These are phyloP conservation scores for Pinna nobilis DNA, from an alignment of 1,140 invertebrate species.

Conservation along the genomic window DNA sequence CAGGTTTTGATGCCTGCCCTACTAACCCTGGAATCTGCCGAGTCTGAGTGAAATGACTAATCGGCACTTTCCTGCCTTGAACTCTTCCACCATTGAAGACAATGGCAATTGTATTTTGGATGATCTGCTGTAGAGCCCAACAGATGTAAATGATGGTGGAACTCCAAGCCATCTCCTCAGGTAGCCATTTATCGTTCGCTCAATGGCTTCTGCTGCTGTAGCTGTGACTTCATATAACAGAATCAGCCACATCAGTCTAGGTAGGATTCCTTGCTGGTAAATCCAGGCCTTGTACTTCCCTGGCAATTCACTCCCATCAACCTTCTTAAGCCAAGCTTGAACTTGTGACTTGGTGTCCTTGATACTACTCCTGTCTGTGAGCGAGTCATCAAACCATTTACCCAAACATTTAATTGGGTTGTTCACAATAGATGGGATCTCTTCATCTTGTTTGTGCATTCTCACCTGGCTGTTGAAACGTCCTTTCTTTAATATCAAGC, in stretches of 20 bases:
- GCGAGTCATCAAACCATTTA: not conserved
- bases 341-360: no score
- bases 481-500: not conserved
- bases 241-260: no score
- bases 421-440: no score
- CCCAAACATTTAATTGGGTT: not conserved
- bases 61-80: slow-evolving; percentile 19
- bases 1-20: slow-evolving; percentile 23
- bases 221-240: no score
- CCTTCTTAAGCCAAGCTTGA: no score
- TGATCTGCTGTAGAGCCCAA: slow-evolving; percentile 21
- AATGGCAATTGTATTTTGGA: slow-evolving; percentile 14
- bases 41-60: slow-evolving; percentile 19
- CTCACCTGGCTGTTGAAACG: no score
- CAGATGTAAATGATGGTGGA: slow-evolving; percentile 23
- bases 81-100: slow-evolving; percentile 17
- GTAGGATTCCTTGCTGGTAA: no score
- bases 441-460: no score
- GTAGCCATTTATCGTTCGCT: no score
- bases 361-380: not conserved
- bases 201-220: no score
- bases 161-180: slow-evolving; percentile 24
- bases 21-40: slow-evolving; percentile 14
- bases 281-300: no score
- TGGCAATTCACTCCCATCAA: no score